Evolutionary conservation across 2,797 vertebrate genomes (phyloP), one percentile per base, ranked within the genome.

Genomic region (Cryptoblepharus egeriae): DNA sequence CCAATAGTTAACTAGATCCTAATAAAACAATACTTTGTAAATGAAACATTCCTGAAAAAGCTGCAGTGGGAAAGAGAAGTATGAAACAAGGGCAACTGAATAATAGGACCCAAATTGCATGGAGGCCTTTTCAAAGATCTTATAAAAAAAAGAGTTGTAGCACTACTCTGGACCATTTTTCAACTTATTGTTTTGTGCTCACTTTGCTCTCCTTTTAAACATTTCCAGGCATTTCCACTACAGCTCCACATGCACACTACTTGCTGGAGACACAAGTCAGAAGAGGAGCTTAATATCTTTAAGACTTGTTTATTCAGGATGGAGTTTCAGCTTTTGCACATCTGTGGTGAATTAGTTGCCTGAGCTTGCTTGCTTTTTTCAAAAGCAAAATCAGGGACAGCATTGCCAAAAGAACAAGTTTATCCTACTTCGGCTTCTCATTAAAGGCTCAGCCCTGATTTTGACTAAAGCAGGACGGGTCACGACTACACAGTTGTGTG

Each of bases 281-380:
- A 45, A 85, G 79, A 94, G 86, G 91, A 91, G 87, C 74, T 81
- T 79, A 81, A 26, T 91, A 83, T 87, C 90, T 92, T 85, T 75
- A 86, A 80, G 87, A 79, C 30, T 90, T 93, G 87, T 92, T 91
- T 94, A 86, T 89, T 85, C 88, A 91, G 83, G 87, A 76, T 91
- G 89, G 83, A 75, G 73, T 92, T 92, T 87, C 80, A 86, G 91
- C 87, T 90, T 10, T 22, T 88, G 92, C 92, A 94, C 94, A 94
- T 95, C 95, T 96, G 96, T 88, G 89, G 92, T 93, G 90, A 91
- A 91, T 95, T 96, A 95, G 65, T 82, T 88, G 91, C 85, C 87
- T 74, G 88, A 22, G 0, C 89, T 91, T 93, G 91, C 93, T 67
- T 39, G 22, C 12, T n/a, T 39, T 42, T 68, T 67, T 69, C n/a